A percentile compares a stretch with the other conserved stretches of the same genome.
Conservation (phyloP, 2,888 invertebrate genomes). For the Pammene fasciana region DNA sequence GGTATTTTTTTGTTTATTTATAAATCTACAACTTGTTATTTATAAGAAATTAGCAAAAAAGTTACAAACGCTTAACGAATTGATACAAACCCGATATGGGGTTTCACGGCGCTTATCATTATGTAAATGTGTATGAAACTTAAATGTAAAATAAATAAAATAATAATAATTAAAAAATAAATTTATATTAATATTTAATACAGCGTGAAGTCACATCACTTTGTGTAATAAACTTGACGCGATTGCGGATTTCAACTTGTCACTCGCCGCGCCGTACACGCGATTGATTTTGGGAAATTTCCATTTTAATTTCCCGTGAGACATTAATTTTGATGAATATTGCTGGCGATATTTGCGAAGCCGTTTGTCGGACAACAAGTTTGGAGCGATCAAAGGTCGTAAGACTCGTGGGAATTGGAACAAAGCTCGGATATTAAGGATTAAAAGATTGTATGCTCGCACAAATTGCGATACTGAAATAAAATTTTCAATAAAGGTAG, state of each 20-base stretch:
- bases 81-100: too few species aligned
- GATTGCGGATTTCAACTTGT: slow-evolving; percentile 23
- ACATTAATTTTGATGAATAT: slow-evolving; percentile 35
- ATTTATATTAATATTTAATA: not conserved
- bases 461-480: not conserved
- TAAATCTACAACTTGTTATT: too few species aligned
- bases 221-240: slow-evolving; percentile 20
- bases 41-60: too few species aligned
- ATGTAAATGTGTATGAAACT: too few species aligned
- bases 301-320: slow-evolving; percentile 37
- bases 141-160: too few species aligned
- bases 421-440: slow-evolving; percentile 16
- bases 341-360: slow-evolving; percentile 30
- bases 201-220: not conserved
- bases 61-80: too few species aligned
- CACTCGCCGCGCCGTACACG: slow-evolving; percentile 15
- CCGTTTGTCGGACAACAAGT: slow-evolving; percentile 9
- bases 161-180: too few species aligned
- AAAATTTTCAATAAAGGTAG: slow-evolving; percentile 1
- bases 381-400: slow-evolving; percentile 16
- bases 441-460: slow-evolving; percentile 4
- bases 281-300: slow-evolving; percentile 37
- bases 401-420: slow-evolving; percentile 1
- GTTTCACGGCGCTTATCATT: too few species aligned
- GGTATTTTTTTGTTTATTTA: too few species aligned